Conservation (phyloP, 2,113 vertebrate genomes). For the Mirounga angustirostris region DNA sequence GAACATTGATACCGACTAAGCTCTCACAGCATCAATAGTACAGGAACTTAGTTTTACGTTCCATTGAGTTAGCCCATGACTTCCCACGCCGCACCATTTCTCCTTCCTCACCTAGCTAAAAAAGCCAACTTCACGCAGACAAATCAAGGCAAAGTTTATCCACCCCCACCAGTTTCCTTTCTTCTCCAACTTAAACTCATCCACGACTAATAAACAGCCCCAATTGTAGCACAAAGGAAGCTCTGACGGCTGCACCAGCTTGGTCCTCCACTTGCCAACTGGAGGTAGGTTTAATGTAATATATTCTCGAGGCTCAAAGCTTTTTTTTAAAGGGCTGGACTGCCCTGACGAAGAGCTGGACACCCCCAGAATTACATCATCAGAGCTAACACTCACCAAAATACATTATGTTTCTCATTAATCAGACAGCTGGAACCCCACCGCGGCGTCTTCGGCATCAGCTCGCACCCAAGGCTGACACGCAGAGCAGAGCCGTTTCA, state of each 20-base stretch:
- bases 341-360: constrained; percentile 73
- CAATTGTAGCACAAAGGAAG: constrained; percentile 81
- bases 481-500: constrained; percentile 88
- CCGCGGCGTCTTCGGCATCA: constrained; percentile 90
- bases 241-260: constrained; percentile 78
- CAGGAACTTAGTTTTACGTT: constrained; percentile 78
- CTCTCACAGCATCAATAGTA: constrained; percentile 52
- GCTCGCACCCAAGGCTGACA: constrained; percentile 86
- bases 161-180: constrained; percentile 35
- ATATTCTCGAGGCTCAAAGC: constrained; percentile 59
- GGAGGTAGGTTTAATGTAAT: constrained; percentile 66
- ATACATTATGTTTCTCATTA: constrained; percentile 98
- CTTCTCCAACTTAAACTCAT: constrained; percentile 74
- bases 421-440: constrained; percentile 91
- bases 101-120: constrained; percentile 67
- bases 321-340: constrained; percentile 69
- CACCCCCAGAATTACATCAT: constrained; percentile 79
- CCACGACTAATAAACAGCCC: constrained; percentile 68
- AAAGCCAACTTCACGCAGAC: constrained; percentile 82
- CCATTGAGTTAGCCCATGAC: constrained; percentile 85
- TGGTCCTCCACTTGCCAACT: constrained; percentile 74
- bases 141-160: constrained; percentile 74
- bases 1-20: constrained; percentile 48
- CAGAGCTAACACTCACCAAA: constrained; percentile 93
- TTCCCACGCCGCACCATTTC: constrained; percentile 81